phyloP scores from a whole-genome alignment of 2,888 invertebrate species.

The Theretra japonica region DNA sequence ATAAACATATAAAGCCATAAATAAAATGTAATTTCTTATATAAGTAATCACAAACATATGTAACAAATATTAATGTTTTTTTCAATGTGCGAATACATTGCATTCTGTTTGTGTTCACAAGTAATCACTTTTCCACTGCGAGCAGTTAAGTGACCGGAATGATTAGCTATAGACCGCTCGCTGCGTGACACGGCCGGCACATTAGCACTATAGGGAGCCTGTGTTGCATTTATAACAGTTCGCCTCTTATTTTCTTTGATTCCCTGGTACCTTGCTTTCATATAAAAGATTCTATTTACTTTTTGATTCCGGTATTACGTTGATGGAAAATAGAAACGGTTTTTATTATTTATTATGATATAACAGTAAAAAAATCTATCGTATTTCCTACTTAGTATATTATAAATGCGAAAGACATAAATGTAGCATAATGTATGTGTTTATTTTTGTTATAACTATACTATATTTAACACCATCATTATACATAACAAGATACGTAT shows the following conservation, averaged over 20 bases:
- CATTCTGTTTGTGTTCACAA: conserved; percentile 42
- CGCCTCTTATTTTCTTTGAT: conserved; percentile 43
- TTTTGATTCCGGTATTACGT: not conserved
- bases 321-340: too few relatives aligned
- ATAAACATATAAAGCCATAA: not conserved
- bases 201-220: conserved; percentile 67
- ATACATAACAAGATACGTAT: too few relatives aligned
- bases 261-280: conserved; percentile 14
- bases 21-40: conserved; percentile 1
- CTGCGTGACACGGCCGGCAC: conserved; percentile 69
- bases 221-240: conserved; percentile 62
- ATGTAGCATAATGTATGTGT: too few relatives aligned
- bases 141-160: conserved; percentile 73
- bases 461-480: too few relatives aligned
- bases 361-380: too few relatives aligned
- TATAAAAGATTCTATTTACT: not conserved
- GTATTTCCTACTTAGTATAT: too few relatives aligned
- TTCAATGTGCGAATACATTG: conserved; percentile 22
- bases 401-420: too few relatives aligned
- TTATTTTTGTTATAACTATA: too few relatives aligned
- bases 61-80: conserved; percentile 18
- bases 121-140: conserved; percentile 66
- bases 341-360: too few relatives aligned
- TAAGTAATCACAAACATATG: conserved; percentile 20
- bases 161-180: conserved; percentile 69